Base-by-base conservation (phyloP, 2,113 vertebrate species). In the Pomatostomus ruficeps region DNA sequence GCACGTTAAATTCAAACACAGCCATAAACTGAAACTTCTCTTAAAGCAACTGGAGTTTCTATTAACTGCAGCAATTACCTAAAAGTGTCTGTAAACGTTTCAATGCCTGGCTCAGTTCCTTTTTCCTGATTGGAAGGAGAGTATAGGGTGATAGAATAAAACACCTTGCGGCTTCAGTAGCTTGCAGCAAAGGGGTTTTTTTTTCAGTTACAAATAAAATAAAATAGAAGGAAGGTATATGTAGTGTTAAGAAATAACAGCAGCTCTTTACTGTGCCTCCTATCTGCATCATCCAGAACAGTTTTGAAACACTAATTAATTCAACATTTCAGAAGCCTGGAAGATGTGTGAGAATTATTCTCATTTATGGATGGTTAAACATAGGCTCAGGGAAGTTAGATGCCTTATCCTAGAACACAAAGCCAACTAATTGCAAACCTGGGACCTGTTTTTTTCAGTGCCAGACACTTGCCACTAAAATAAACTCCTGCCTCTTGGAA, bases 61-160 rank as follows among this genome's bases (percentile, higher is more conserved):
- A 85, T 94, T 95, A 96, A 91, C 88, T 91, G 89, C 73, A 77
- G 70, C 4, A 33, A 95, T 96, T 96, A 94, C 79, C 12, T 8
- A 89, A 80, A 92, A 94, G 77, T 28, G 74, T 89, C 89, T 93
- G 89, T 72, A 89, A 96, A 95, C 10, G 33, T 93, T 86, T 89
- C 93, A 55, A 1, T 89, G 68, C 91, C 91, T 96, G 90, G 65
- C 48, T 95, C 40, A 29, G 55, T 68, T 93, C 22, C 63, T 68
- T 76, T 85, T 73, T 90, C 40, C 82, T 93, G 65, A n/a, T 70
- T 94, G 71, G 89, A 91, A 93, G 92, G 74, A 78, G 68, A 48
- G 75, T 40, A 42, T 48, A 15, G 65, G 31, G 42, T 75, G 87
- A 88, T n/a, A 57, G 70, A 74, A 68, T 68, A 73, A 85, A 87